Conservation (phyloP, 2,113 vertebrate species). For the Todiramphus saurophagus region DNA sequence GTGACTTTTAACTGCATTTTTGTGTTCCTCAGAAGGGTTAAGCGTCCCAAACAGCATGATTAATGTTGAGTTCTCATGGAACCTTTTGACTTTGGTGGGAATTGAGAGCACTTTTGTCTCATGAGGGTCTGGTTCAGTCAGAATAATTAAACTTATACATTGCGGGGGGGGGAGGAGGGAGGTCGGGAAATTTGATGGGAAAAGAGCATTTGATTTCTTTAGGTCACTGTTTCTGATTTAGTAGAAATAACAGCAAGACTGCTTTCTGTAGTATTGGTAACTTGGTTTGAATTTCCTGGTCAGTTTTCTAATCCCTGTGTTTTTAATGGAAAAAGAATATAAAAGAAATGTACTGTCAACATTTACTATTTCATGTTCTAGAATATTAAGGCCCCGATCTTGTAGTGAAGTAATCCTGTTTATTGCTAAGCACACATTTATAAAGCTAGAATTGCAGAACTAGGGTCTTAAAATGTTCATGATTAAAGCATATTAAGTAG, state of each 20-base stretch:
- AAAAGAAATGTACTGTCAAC: background rate
- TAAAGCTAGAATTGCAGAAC: background rate
- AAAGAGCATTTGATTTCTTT: background rate
- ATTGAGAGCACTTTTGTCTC: background rate
- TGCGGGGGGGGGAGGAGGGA: fast-evolving
- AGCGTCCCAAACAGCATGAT: background rate
- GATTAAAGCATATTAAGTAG: background rate
- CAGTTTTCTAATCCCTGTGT: background rate
- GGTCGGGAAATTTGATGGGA: background rate
- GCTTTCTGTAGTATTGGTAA: background rate
- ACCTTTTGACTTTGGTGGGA: background rate
- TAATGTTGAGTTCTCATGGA: background rate
- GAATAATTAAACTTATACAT: background rate
- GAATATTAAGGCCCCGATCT: background rate
- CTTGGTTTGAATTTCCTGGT: background rate
- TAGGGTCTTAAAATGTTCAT: background rate
- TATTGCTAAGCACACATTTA: background rate
- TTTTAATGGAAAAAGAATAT: background rate
- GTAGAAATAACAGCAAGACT: background rate
- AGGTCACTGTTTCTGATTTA: background rate
- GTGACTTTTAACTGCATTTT: background rate
- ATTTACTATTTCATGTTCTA: background rate
- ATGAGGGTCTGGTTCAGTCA: background rate
- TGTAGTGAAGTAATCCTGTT: background rate
- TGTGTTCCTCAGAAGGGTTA: background rate